Percentiles rank a stretch among this genome's conserved stretches.
Conservation (phyloP, 1,140 invertebrate species). For the Drosophila baimaii region DNA sequence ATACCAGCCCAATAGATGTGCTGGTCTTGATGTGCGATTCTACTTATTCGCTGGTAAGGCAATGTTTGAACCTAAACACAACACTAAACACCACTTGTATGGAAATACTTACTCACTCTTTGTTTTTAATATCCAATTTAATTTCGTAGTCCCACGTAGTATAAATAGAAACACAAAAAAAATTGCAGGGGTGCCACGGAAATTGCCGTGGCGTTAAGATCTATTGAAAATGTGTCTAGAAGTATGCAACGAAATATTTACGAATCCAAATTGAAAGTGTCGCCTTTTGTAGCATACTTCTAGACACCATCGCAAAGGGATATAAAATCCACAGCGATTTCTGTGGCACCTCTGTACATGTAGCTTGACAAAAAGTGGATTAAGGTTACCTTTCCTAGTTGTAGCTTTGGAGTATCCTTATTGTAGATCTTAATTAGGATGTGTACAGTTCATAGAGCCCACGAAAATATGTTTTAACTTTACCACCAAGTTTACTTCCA, state of each 20-base stretch:
- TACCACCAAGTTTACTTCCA: neutral
- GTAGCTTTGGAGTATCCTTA: neutral
- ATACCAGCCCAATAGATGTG: conserved; percentile 99
- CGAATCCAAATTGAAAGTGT: too few relatives aligned
- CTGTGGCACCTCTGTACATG: neutral
- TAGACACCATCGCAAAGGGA: neutral
- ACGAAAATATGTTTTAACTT: neutral
- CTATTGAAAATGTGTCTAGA: neutral
- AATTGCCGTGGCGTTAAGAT: neutral
- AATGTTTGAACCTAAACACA: conserved; percentile 24
- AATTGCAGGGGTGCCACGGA: neutral
- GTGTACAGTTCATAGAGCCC: too few relatives aligned
- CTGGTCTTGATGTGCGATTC: conserved; percentile 98
- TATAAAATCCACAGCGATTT: neutral
- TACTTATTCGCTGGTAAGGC: conserved; percentile 97
- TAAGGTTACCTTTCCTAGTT: neutral
- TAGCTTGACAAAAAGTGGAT: neutral
- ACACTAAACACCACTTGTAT: conserved; percentile 22
- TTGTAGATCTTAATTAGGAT: neutral
- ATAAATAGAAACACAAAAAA: neutral
- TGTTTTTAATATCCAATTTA: conserved; percentile 22
- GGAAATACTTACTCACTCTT: conserved; percentile 28
- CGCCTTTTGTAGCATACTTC: neutral
- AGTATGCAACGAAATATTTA: neutral
- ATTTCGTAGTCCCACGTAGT: conserved; percentile 10